Evolutionary conservation across 2,113 vertebrate genomes (phyloP).

Genomic region (Seriola quinqueradiata): DNA sequence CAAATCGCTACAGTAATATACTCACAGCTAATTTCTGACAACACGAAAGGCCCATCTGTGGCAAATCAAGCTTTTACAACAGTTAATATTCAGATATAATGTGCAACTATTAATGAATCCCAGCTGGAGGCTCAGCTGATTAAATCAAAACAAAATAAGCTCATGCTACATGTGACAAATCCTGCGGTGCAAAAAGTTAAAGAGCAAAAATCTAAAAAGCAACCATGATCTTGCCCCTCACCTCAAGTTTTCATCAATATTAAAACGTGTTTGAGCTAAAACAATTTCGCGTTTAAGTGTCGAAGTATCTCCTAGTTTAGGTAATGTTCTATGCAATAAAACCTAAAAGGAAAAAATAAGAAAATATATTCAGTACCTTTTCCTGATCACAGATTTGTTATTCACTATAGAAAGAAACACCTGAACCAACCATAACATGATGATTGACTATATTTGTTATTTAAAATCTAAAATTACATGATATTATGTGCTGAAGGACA

Average conservation of each 20-base stretch:
- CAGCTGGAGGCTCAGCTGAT: background rate
- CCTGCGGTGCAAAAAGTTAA: background rate
- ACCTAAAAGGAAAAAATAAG: no score
- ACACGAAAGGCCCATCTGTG: background rate
- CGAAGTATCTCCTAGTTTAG: background rate
- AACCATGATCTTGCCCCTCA: no score
- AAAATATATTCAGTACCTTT: background rate
- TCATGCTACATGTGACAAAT: background rate
- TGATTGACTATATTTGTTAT: background rate
- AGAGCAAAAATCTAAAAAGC: background rate
- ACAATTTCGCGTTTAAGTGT: no score
- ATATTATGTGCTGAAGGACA: background rate
- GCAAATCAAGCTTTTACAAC: background rate
- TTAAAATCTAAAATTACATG: background rate
- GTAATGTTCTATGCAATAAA: background rate
- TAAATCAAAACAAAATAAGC: background rate
- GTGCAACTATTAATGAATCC: background rate
- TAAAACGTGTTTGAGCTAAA: no score
- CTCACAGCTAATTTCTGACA: conserved; percentile 22
- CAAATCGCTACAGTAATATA: conserved; percentile 26
- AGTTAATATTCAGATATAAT: background rate
- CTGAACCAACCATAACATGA: background rate
- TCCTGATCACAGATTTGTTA: background rate
- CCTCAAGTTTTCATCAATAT: no score
- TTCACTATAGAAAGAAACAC: no score